A percentile compares a stretch with the other conserved stretches of the same genome.
Evolutionary conservation across 2,113 vertebrate species (phyloP).

Genomic region (Gallinago undulata): DNA sequence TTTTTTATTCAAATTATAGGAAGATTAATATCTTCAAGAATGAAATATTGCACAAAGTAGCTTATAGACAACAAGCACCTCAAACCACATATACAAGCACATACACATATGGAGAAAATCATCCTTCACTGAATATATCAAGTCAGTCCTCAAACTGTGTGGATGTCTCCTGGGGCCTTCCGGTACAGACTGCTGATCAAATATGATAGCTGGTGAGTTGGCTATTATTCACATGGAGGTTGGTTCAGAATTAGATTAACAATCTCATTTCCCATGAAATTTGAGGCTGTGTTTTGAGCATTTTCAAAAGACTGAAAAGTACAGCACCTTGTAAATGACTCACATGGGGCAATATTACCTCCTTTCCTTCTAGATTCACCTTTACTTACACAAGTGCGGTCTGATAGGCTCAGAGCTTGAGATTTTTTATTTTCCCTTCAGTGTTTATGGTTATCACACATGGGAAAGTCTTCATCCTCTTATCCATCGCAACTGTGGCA

Average conservation of each 20-base stretch:
- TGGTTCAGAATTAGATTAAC: neutral
- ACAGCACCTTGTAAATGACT: neutral
- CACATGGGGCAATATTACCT: neutral
- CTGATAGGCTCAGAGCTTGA: neutral
- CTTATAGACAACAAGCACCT: neutral
- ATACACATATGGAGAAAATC: neutral
- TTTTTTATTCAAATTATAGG: neutral
- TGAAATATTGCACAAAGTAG: neutral
- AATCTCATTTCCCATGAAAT: neutral
- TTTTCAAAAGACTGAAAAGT: neutral
- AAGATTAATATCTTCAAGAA: neutral
- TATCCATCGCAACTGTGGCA: neutral
- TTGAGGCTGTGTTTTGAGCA: neutral
- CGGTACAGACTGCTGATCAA: neutral
- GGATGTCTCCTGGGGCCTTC: neutral
- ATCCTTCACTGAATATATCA: neutral
- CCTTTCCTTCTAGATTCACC: neutral
- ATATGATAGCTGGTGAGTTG: neutral
- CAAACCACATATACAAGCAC: neutral
- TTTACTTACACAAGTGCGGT: neutral
- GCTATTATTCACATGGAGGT: neutral
- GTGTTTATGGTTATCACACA: neutral
- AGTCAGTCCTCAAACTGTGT: neutral
- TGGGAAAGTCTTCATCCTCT: neutral
- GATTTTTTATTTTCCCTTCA: neutral